phyloP scores from a whole-genome alignment of 1,140 invertebrate genomes.

The Drosophila arizonae region DNA sequence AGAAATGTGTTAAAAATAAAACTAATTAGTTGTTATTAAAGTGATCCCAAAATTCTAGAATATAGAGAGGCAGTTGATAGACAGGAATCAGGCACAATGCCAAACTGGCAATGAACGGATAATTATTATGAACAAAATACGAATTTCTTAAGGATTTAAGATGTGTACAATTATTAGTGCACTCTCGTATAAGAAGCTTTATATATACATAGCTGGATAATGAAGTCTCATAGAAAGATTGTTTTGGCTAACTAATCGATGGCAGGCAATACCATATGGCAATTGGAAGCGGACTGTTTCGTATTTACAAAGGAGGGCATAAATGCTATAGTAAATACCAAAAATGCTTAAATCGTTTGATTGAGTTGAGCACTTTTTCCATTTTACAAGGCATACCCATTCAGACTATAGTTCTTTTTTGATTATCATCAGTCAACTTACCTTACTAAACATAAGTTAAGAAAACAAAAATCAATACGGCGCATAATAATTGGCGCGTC shows the following conservation, averaged over 20 bases:
- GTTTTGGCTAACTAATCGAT: background rate
- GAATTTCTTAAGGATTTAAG: background rate
- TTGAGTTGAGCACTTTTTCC: background rate
- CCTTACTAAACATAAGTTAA: slow-evolving; percentile 73
- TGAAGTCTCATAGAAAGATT: background rate
- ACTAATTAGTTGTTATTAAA: slow-evolving; percentile 27
- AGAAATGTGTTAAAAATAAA: slow-evolving; percentile 65
- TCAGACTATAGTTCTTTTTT: slow-evolving; percentile 2
- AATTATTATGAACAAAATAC: background rate
- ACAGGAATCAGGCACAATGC: slow-evolving; percentile 1
- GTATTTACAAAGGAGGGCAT: background rate
- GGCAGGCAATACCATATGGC: background rate
- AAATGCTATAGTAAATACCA: background rate
- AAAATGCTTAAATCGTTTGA: too few relatives aligned
- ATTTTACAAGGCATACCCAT: slow-evolving; percentile 2
- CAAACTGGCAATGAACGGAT: background rate
- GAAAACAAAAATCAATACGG: slow-evolving; percentile 82
- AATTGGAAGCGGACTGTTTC: slow-evolving; percentile 19
- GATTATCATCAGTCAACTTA: slow-evolving; percentile 54
- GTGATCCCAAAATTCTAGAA: slow-evolving; percentile 2
- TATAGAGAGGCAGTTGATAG: background rate
- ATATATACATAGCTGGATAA: background rate
- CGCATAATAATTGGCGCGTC: slow-evolving; percentile 81
- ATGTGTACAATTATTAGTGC: slow-evolving; percentile 5
- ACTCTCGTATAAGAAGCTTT: background rate